Evolutionary conservation across 2,797 vertebrate species (phyloP).

Genomic region (Acropternis orthonyx): DNA sequence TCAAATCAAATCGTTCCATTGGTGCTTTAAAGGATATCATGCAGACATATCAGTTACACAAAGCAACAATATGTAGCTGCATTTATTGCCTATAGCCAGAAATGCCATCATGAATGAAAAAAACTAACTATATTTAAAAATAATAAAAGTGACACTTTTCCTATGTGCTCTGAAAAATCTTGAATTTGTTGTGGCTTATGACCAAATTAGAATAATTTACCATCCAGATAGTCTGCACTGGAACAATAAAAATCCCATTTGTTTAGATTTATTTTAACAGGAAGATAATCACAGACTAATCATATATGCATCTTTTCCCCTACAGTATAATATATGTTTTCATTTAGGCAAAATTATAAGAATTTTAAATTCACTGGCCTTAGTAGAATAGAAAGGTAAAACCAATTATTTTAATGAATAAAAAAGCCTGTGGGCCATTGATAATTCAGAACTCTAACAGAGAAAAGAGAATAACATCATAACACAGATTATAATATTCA

Average conservation of each 20-base stretch:
- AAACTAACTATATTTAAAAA: not conserved
- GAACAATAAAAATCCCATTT: slow-evolving; percentile 55
- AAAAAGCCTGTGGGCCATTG: slow-evolving; percentile 13
- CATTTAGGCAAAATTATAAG: slow-evolving; percentile 50
- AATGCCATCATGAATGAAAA: not conserved
- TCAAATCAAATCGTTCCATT: not conserved
- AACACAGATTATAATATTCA: not conserved
- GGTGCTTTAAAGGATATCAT: not conserved
- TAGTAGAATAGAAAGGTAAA: slow-evolving; percentile 45
- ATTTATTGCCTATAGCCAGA: slow-evolving; percentile 26
- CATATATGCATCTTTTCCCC: slow-evolving; percentile 30
- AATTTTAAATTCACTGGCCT: slow-evolving; percentile 28
- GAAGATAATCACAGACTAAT: slow-evolving; percentile 50
- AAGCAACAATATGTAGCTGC: not conserved
- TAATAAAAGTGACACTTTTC: slow-evolving; percentile 17
- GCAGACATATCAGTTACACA: not conserved
- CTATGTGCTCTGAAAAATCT: not conserved
- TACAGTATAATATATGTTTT: slow-evolving; percentile 39
- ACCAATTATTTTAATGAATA: slow-evolving; percentile 44
- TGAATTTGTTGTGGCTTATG: slow-evolving; percentile 12
- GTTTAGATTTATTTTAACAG: slow-evolving; percentile 55
- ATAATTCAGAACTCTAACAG: slow-evolving; percentile 5
- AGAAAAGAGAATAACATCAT: not conserved
- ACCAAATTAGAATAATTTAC: slow-evolving; percentile 54
- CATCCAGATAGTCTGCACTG: slow-evolving; percentile 22